These are phyloP conservation scores for Psilanteris sp. DNA, from an alignment of 1,140 invertebrate species.

Conservation along the genomic window DNA sequence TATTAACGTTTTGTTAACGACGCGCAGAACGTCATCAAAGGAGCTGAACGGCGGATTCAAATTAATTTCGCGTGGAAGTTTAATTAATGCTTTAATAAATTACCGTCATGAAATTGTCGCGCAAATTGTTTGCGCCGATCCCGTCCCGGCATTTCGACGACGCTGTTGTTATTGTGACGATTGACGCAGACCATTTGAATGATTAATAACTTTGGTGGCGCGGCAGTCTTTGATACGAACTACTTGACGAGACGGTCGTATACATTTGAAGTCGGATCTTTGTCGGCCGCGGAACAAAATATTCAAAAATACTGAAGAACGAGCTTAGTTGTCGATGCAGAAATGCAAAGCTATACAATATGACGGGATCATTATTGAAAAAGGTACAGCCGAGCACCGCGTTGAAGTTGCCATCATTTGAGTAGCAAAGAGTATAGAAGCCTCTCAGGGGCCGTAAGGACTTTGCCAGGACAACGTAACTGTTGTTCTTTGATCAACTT, in stretches of 20 bases:
- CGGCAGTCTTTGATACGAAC: slow-evolving; percentile 22
- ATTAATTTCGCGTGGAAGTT: slow-evolving; percentile 12
- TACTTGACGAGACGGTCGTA: slow-evolving; percentile 32
- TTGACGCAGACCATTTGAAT: no score
- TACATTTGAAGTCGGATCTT: slow-evolving; percentile 31
- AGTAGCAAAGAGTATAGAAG: slow-evolving; percentile 71
- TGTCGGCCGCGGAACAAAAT: slow-evolving; percentile 4
- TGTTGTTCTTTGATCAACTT: slow-evolving; percentile 74
- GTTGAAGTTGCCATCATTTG: slow-evolving; percentile 62
- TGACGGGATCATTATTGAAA: slow-evolving; percentile 74
- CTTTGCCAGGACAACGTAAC: slow-evolving; percentile 54
- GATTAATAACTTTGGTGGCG: slow-evolving; percentile 20
- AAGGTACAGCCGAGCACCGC: slow-evolving; percentile 68
- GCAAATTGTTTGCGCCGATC: no score
- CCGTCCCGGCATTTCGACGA: no score
- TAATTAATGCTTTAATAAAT: slow-evolving; percentile 10
- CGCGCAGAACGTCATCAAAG: background rate
- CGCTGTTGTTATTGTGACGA: no score
- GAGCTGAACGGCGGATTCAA: background rate
- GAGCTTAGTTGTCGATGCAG: slow-evolving; percentile 68
- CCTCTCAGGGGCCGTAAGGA: slow-evolving; percentile 50
- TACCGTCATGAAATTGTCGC: no score
- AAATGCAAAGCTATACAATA: slow-evolving; percentile 78
- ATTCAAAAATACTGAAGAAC: slow-evolving; percentile 23
- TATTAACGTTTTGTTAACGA: slow-evolving; percentile 12